Percentiles rank a stretch among this genome's conserved stretches.
These are phyloP conservation scores for Pollimyrus isidori DNA, from an alignment of 2,113 vertebrate genomes.

Conservation along the genomic window DNA sequence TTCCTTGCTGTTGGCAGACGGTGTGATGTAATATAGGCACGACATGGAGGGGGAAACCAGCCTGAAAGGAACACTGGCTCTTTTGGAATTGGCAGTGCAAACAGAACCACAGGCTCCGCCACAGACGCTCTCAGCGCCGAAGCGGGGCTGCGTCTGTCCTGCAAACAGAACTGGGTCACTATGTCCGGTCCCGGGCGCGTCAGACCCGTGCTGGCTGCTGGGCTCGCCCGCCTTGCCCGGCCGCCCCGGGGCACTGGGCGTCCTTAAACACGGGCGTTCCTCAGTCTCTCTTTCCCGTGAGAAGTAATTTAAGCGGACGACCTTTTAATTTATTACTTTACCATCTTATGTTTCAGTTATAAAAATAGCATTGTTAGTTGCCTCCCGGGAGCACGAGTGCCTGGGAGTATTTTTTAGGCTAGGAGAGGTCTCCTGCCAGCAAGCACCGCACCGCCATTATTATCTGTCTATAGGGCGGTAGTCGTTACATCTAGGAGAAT, in stretches of 20 bases:
- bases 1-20: slow-evolving; percentile 5
- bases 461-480: background rate
- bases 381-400: background rate
- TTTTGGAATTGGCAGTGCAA: background rate
- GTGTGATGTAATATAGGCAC: slow-evolving; percentile 3
- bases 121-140: background rate
- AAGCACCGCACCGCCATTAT: background rate
- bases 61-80: background rate
- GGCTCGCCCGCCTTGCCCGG: background rate
- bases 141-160: background rate
- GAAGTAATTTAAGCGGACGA: slow-evolving; percentile 39
- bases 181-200: background rate
- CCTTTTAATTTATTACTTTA: background rate
- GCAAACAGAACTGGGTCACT: background rate
- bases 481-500: background rate
- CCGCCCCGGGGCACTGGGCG: background rate
- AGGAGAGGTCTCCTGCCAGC: background rate
- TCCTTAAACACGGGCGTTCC: background rate
- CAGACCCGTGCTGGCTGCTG: background rate
- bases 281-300: slow-evolving; percentile 21
- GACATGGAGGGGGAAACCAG: background rate
- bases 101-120: background rate
- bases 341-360: slow-evolving; percentile 6
- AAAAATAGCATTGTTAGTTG: background rate
- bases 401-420: background rate